Conservation (phyloP, 2,888 invertebrate species). For the Liodrosophila aerea region DNA sequence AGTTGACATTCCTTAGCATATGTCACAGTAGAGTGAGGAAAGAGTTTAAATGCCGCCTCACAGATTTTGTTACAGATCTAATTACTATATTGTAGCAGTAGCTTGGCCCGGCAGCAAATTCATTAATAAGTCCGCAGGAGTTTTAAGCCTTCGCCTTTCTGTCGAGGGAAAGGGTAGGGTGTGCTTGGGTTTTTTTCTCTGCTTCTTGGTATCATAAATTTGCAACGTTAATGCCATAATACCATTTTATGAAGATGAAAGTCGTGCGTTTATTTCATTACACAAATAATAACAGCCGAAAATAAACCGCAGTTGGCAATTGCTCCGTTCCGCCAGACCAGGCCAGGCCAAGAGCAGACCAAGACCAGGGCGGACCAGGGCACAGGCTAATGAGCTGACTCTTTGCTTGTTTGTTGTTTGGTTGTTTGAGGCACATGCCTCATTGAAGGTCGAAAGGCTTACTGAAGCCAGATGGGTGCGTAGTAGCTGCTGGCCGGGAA, state of each 20-base stretch:
- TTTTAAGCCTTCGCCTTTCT: constrained; percentile 20
- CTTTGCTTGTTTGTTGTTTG: constrained; percentile 14
- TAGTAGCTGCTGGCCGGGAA: constrained; percentile 45
- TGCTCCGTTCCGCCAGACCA: constrained; percentile 7
- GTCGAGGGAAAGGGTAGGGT: not conserved
- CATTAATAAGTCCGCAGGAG: constrained; percentile 22
- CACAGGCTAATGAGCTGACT: constrained; percentile 58
- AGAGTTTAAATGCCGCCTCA: not conserved
- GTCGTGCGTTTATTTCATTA: constrained; percentile 79
- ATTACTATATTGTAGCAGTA: constrained; percentile 14
- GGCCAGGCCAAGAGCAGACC: not conserved
- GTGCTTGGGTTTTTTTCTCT: too few species aligned
- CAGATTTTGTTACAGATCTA: constrained; percentile 11
- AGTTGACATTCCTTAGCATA: too few species aligned
- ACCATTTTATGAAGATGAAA: constrained; percentile 77
- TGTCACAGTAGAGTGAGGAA: too few species aligned
- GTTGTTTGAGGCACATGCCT: constrained; percentile 63
- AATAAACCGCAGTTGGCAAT: constrained; percentile 67
- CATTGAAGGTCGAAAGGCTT: constrained; percentile 78
- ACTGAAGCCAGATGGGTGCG: constrained; percentile 16
- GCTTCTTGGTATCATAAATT: constrained; percentile 72
- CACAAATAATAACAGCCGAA: constrained; percentile 75
- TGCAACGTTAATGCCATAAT: constrained; percentile 73
- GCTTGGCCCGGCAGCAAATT: constrained; percentile 19
- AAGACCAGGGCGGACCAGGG: not conserved